Evolutionary conservation across 2,888 invertebrate genomes (phyloP), one percentile per base, ranked within the genome.

Genomic region (Rotaria macrura): DNA sequence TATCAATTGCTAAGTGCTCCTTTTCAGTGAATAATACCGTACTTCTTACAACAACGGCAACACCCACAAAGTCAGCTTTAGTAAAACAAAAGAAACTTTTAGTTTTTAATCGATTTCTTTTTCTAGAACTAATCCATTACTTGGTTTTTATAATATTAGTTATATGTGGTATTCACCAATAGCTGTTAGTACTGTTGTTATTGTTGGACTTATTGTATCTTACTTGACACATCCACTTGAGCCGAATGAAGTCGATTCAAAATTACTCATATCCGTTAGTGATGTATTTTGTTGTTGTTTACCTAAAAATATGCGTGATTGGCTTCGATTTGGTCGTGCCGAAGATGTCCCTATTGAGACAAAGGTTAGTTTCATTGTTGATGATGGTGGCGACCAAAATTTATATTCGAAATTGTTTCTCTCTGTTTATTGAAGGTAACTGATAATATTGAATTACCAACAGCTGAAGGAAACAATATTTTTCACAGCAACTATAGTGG

Each of bases 131-230:
- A 34, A 79, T 43, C 40, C 79, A 43, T 79, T 79, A 84, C 17
- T 54, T 38, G 29, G 25, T n/a, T n/a, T 88, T 87, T 87, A 90
- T 89, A 7, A 88, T 91, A 74, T 89, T 34, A 88, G 88, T 6
- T 89, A 88, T 84, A 84, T 88, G 40, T 89, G 88, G 88, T 89
- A 89, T 84, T 88, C 88, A 3, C 88, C 88, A 14, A 87, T 88
- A 14, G 88, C 89, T 9, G 85, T 89, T 10, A 84, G 85, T 12
- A 87, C 89, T 1, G 86, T 87, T 29, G 49, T 88, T 14, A 87
- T 88, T 10, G 87, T 88, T 20, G 88, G 88, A 1, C 57, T 89
- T 12, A n/a, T 88, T 29, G 87, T 88, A 54, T 88, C 88, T 85
- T 47, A 87, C 29, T 23, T 84, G 38, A 84, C 85, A 55, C 29